These are phyloP conservation scores for Troides oblongomaculatus DNA, from an alignment of 2,888 invertebrate genomes.

Conservation along the genomic window DNA sequence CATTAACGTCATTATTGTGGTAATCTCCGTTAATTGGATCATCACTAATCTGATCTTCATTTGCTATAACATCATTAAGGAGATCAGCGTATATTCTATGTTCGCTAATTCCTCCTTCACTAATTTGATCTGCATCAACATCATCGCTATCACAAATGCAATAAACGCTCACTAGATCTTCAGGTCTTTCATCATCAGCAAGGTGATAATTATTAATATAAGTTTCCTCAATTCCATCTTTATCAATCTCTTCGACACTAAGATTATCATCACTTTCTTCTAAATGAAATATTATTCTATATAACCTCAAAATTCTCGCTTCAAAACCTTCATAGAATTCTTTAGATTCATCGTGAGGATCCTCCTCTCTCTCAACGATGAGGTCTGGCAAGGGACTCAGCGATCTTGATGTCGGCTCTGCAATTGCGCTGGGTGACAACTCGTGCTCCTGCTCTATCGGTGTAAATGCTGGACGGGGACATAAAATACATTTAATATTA, in stretches of 20 bases:
- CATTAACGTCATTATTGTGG: no score
- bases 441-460: not conserved
- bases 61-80: no score
- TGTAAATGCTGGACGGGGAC: no score
- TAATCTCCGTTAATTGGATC: no score
- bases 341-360: not conserved
- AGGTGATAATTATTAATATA: no score
- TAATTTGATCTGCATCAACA: not conserved
- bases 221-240: not conserved
- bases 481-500: no score
- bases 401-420: not conserved
- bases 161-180: no score
- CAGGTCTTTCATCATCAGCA: no score
- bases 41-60: no score
- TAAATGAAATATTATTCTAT: not conserved
- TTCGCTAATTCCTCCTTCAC: not conserved
- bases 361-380: not conserved
- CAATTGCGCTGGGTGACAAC: not conserved
- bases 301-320: not conserved
- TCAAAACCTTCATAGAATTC: not conserved
- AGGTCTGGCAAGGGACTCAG: not conserved
- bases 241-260: not conserved
- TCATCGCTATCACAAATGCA: not conserved
- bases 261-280: no score
- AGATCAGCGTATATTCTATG: no score